Evolutionary conservation across 2,113 vertebrate species (phyloP).

Genomic region (Donacobius atricapilla): DNA sequence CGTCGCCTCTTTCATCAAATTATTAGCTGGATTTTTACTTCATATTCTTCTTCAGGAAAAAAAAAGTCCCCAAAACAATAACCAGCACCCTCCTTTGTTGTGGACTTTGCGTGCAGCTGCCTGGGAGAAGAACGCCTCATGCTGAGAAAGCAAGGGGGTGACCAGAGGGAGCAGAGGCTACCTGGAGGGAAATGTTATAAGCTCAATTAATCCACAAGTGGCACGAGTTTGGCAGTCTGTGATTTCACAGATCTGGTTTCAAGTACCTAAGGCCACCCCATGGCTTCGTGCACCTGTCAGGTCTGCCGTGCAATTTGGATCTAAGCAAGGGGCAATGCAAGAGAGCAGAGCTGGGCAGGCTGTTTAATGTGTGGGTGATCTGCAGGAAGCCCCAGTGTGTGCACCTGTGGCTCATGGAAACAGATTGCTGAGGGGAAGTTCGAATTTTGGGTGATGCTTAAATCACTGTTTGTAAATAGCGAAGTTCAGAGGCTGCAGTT

Average conservation of each 20-base stretch:
- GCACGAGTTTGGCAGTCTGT: neutral
- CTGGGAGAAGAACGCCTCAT: neutral
- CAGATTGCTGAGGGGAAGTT: neutral
- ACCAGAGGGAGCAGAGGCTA: neutral
- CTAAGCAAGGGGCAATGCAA: neutral
- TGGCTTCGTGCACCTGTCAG: neutral
- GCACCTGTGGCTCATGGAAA: neutral
- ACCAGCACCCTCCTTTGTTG: neutral
- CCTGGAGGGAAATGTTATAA: neutral
- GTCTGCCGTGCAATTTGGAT: neutral
- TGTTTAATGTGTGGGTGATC: neutral
- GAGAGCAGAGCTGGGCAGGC: neutral
- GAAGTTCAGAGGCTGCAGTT: neutral
- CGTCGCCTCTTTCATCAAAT: slow-evolving; percentile 49
- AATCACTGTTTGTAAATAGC: neutral
- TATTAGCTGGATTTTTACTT: slow-evolving; percentile 25
- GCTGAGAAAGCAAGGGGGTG: neutral
- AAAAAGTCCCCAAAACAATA: neutral
- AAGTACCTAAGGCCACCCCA: neutral
- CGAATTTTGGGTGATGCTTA: neutral
- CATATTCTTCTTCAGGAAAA: slow-evolving; percentile 8
- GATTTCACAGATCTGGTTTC: neutral
- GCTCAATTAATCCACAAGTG: neutral
- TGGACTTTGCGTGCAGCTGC: neutral
- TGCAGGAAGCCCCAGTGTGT: neutral